Percentiles rank a stretch among this genome's conserved stretches.
Evolutionary conservation across 2,888 invertebrate genomes (phyloP).

Genomic region (Heteromurus nitidus): DNA sequence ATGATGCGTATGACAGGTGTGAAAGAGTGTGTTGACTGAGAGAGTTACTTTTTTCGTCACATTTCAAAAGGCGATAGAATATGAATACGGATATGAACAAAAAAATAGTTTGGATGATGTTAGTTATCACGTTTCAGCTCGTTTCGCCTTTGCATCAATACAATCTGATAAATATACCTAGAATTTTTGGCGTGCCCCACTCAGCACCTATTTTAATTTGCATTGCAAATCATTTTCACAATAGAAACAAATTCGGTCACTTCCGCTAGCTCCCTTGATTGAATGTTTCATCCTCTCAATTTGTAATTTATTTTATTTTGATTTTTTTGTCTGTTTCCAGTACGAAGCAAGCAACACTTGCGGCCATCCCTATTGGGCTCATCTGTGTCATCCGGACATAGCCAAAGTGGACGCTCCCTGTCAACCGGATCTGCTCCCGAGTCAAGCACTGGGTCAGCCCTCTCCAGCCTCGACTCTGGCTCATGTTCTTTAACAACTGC

Average conservation of each 20-base stretch:
- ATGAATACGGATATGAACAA: too few species aligned
- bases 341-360: constrained; percentile 71
- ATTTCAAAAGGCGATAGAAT: too few species aligned
- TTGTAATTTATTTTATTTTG: constrained; percentile 1
- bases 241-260: too few species aligned
- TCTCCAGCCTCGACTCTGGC: constrained; percentile 63
- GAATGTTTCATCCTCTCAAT: neutral
- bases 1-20: too few species aligned
- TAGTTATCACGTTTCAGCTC: too few species aligned
- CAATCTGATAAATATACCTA: too few species aligned
- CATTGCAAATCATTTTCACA: neutral
- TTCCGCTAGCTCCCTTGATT: neutral
- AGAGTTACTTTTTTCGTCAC: too few species aligned
- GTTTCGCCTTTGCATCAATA: too few species aligned
- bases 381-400: constrained; percentile 57
- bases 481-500: constrained; percentile 42
- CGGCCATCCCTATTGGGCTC: constrained; percentile 71
- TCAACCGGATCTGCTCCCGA: constrained; percentile 60
- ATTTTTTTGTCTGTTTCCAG: constrained; percentile 60
- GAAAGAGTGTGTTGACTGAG: too few species aligned
- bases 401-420: constrained; percentile 41
- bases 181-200: too few species aligned
- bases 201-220: too few species aligned
- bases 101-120: too few species aligned
- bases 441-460: constrained; percentile 66